Base-by-base conservation (phyloP, 92 coral and sea anemone genomes). In the Siderastrea siderea region DNA sequence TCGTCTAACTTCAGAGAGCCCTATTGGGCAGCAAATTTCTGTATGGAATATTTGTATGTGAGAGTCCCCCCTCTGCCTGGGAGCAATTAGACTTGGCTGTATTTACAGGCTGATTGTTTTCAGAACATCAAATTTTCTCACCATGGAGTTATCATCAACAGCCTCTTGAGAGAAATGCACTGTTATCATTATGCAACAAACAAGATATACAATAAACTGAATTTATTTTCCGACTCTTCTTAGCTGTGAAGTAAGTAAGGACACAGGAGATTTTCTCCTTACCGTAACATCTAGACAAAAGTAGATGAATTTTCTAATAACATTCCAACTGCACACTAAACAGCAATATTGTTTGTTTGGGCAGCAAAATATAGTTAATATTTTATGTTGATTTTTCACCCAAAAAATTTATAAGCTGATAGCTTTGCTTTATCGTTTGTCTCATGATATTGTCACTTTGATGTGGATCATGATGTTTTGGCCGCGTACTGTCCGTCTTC, bases 231-330 rank as follows among this genome's bases (percentile, higher is more conserved):
- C 0, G 6, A 5, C 50, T 17, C 78, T 52, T 50, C 60, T 59
- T 59, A 8, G 3, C 63, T 59, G 63, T 61, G 65, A 61, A 15
- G 17, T 0, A 55, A 55, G 6, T 8, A 7, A 55, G 1, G 1
- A 2, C 12, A 50, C 77, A 49, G 77, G 77, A 71, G 61, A 72
- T 17, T 72, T 5, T 72, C 77, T 51, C 77, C 59, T 50, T 72
- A 74, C 61, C 7, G 54, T 12, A 13, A 43, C 78, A 74, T 74
- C 78, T 74, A 74, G 47, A 52, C 78, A 74, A 52, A 74, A 74
- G 61, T 74, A 74, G 46, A 74, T 50, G 61, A 74, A 74, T 47
- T 74, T 52, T 52, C 45, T 68, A 71, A 71, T 71, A 48, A 72
- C 45, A 15, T 74, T 74, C 12, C 61, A 17, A 19, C 61, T 74